Conservation (phyloP, 2,888 invertebrate genomes). For the Agonopterix heracliana region DNA sequence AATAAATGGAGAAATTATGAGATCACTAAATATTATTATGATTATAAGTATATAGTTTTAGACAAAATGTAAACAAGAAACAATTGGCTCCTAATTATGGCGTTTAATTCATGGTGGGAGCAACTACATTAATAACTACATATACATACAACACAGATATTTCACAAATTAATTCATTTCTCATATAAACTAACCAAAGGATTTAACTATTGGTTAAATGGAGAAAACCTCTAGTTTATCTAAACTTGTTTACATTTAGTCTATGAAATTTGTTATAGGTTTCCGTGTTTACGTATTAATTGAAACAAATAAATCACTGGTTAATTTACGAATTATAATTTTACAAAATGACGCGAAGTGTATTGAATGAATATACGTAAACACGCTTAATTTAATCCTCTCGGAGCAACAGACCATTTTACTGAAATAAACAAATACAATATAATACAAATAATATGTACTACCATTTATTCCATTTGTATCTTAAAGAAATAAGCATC, state of each 20-base stretch:
- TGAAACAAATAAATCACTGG: conserved; percentile 18
- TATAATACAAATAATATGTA: conserved; percentile 12
- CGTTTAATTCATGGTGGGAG: conserved; percentile 39
- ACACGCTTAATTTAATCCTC: conserved; percentile 25
- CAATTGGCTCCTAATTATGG: conserved; percentile 37
- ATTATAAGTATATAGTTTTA: conserved; percentile 8
- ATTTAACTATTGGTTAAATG: background rate
- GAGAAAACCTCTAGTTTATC: conserved; percentile 15
- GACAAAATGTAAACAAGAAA: conserved; percentile 68
- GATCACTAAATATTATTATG: conserved; percentile 58
- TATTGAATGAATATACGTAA: conserved; percentile 18
- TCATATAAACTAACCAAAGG: too few species aligned
- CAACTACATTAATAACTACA: conserved; percentile 16
- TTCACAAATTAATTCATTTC: too few species aligned
- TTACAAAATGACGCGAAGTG: conserved; percentile 2
- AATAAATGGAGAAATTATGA: conserved; percentile 58
- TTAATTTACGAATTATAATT: conserved; percentile 15
- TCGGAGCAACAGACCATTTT: conserved; percentile 45
- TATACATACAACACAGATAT: conserved; percentile 10
- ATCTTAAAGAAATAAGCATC: conserved; percentile 32
- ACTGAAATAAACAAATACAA: conserved; percentile 20
- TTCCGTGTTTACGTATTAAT: conserved; percentile 42
- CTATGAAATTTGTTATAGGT: conserved; percentile 26
- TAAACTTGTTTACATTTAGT: conserved; percentile 63
- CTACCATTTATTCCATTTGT: conserved; percentile 27